Evolutionary conservation across 2,113 vertebrate species (phyloP), one percentile per base, ranked within the genome.

Genomic region (Callipepla californica): DNA sequence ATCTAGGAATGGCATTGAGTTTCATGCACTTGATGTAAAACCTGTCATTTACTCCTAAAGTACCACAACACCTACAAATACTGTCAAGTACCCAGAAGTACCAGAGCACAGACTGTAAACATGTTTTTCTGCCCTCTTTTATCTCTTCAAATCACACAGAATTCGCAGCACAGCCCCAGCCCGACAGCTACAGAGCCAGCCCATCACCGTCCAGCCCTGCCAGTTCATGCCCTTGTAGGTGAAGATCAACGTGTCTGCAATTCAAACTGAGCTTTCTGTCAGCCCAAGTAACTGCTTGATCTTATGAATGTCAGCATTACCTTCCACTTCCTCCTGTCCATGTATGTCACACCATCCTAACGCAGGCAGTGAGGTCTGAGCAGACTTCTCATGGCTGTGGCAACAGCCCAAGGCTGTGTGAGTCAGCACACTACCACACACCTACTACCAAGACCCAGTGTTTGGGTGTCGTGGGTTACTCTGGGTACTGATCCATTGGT

Each of bases 51-150:
- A 91, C 34, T 82, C 75, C 62, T 89, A 69, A 47, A 70, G 40
- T 85, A 87, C 75, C 75, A 85, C 63, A 80, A 32, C 48, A 93
- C 69, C 90, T 96, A 83, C 90, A 80, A 95, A 88, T 70, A 83
- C 34, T 9, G 0, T 59, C 72, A 55, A 40, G 78, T 62, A 77
- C 32, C 59, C 26, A 0, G 36, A 90, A 89, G 42, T 68, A 81
- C 28, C 62, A 82, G 19, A 82, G 55, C 58, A 89, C 40, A 80
- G 55, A 72, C 40, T 26, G 38, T 48, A 92, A 94, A 94, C 53
- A 62, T 66, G 74, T 90, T 95, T 96, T 90, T 87, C 36, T 93
- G 23, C 23, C 42, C 36, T n/a, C 57, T 84, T 89, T 67, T 75
- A 65, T 65, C 61, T 81, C 58, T 77, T 50, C 66, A 68, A 79